phyloP scores from a whole-genome alignment of 2,888 invertebrate genomes.

The Nomada fabriciana region DNA sequence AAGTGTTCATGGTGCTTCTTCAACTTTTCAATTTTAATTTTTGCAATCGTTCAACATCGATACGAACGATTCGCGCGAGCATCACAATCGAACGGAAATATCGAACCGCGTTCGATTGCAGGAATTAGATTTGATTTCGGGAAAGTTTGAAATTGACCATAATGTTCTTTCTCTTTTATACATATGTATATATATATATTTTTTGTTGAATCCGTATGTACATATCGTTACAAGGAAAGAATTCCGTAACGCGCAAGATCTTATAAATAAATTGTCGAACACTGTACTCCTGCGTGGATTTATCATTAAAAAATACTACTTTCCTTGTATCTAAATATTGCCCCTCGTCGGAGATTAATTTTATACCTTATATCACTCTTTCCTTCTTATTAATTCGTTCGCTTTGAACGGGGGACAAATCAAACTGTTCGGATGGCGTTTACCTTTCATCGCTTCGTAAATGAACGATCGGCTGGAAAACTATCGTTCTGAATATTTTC shows the following conservation, averaged over 20 bases:
- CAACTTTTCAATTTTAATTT: neutral
- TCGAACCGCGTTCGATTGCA: too few species aligned
- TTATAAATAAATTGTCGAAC: constrained; percentile 28
- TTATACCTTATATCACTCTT: neutral
- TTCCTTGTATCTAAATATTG: constrained; percentile 29
- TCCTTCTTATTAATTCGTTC: neutral
- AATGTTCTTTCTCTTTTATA: neutral
- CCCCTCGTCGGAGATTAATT: constrained; percentile 15
- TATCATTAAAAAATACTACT: constrained; percentile 21
- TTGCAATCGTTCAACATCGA: neutral
- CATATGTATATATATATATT: constrained; percentile 15
- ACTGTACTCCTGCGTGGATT: neutral
- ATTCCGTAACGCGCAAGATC: constrained; percentile 4
- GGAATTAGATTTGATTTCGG: neutral
- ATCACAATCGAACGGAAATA: neutral
- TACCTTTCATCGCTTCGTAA: neutral
- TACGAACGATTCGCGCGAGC: too few species aligned
- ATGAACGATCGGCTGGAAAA: neutral
- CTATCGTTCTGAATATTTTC: neutral
- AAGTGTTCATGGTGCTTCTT: constrained; percentile 4
- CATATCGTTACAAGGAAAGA: constrained; percentile 40
- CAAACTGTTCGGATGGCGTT: neutral
- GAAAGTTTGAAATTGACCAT: neutral
- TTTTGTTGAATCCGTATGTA: constrained; percentile 33
- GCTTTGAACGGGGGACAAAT: too few species aligned